phyloP scores from a whole-genome alignment of 2,797 vertebrate genomes.

The Siniperca scherzeri region DNA sequence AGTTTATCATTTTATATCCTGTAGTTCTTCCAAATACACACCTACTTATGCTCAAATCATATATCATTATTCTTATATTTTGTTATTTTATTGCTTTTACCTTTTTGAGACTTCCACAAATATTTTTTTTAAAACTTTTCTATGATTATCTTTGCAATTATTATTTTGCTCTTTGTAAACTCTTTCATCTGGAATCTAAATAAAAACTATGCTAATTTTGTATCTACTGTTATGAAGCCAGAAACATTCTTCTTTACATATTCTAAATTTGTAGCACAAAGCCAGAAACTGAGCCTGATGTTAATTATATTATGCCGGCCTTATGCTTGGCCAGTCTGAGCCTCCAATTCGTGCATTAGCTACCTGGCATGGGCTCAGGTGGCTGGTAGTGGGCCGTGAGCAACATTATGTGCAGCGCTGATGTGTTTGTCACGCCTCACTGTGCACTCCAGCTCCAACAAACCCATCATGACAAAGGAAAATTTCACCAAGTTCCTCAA shows the following conservation, averaged over 20 bases:
- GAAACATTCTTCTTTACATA: not conserved
- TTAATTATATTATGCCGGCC: not conserved
- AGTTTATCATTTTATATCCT: not conserved
- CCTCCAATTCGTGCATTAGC: not conserved
- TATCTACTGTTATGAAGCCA: not conserved
- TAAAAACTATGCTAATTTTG: not conserved
- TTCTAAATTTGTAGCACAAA: constrained; percentile 3
- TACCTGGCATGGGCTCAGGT: constrained; percentile 30
- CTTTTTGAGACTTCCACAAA: not conserved
- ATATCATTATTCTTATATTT: not conserved
- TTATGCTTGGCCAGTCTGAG: constrained; percentile 4
- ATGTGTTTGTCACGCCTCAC: constrained; percentile 23
- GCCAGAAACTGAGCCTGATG: not conserved
- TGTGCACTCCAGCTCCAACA: constrained; percentile 87
- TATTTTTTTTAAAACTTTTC: not conserved
- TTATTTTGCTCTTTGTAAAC: not conserved
- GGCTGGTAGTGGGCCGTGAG: not conserved
- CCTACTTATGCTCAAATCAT: not conserved
- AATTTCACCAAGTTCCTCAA: constrained; percentile 96
- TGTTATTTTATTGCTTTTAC: not conserved
- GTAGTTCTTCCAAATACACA: not conserved
- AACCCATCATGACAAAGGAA: constrained; percentile 98
- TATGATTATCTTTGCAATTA: not conserved
- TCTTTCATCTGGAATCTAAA: not conserved
- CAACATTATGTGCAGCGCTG: not conserved